Conservation (phyloP, 2,888 invertebrate genomes). For the Caenorhabditis sp. region DNA sequence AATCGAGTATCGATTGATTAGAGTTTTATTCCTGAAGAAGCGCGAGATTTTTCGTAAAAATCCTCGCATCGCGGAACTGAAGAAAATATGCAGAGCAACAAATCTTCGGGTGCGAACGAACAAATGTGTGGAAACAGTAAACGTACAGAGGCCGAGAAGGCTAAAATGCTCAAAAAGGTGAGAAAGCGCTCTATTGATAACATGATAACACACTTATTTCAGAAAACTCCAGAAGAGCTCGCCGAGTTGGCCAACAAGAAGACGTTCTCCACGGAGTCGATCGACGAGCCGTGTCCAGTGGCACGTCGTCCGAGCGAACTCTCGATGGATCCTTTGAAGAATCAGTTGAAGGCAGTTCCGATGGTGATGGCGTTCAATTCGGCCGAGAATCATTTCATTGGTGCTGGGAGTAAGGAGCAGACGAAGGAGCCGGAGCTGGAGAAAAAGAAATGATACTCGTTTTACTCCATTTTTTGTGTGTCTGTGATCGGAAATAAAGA, state of each 20-base stretch:
- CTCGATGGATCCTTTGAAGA: slow-evolving; percentile 39
- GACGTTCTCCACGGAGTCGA: slow-evolving; percentile 44
- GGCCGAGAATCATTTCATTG: slow-evolving; percentile 42
- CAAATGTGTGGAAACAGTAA: slow-evolving; percentile 1
- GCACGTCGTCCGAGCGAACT: slow-evolving; percentile 41
- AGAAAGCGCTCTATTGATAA: neutral
- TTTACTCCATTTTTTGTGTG: too few species aligned
- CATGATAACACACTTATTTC: neutral
- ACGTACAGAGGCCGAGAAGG: slow-evolving; percentile 28
- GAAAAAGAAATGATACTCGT: too few species aligned
- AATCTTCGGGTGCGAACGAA: neutral
- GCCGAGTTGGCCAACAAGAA: slow-evolving; percentile 38
- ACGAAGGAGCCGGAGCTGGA: slow-evolving; percentile 17
- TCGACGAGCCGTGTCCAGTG: slow-evolving; percentile 43
- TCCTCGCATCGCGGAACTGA: slow-evolving; percentile 26
- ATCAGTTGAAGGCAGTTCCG: slow-evolving; percentile 42
- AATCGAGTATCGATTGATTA: neutral
- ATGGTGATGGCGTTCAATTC: slow-evolving; percentile 49
- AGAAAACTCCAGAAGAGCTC: slow-evolving; percentile 51
- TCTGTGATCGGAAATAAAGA: too few species aligned
- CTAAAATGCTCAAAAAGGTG: slow-evolving; percentile 46
- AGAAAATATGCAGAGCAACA: slow-evolving; percentile 36
- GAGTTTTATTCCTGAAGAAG: slow-evolving; percentile 1
- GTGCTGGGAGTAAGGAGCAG: neutral
- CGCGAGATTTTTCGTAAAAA: slow-evolving; percentile 10